Conservation (phyloP, 2,113 vertebrate species). For the human (Homo sapiens) region DNA sequence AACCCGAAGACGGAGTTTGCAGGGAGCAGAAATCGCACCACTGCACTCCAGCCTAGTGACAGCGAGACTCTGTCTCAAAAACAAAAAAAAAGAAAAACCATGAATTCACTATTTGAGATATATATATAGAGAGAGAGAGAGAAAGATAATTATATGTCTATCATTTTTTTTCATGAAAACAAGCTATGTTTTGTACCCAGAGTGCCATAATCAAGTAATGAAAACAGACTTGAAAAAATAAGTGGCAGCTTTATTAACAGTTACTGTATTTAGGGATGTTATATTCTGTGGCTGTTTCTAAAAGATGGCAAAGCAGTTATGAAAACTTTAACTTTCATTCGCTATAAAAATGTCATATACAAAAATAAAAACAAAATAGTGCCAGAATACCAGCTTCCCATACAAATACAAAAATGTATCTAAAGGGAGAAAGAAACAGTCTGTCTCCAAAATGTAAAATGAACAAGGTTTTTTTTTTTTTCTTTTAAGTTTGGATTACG, state of each 20-base stretch:
- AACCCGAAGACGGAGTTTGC: no score
- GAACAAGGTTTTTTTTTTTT: not conserved
- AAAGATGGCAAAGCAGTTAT: not conserved
- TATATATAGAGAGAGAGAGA: not conserved
- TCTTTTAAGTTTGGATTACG: not conserved
- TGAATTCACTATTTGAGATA: not conserved
- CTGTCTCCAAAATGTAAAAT: conserved; percentile 1
- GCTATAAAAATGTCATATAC: not conserved
- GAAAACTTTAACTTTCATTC: not conserved
- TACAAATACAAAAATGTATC: not conserved
- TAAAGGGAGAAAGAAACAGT: not conserved
- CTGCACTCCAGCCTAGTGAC: no score
- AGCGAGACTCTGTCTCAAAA: no score
- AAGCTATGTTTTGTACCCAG: conserved; percentile 41
- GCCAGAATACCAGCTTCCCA: not conserved
- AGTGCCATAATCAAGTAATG: conserved; percentile 20
- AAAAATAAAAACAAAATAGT: conserved; percentile 17
- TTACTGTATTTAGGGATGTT: not conserved
- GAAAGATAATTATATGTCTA: not conserved
- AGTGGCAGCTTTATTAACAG: not conserved
- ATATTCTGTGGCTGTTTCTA: not conserved
- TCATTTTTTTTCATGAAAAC: not conserved
- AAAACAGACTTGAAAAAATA: conserved; percentile 26
- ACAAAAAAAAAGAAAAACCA: not conserved
- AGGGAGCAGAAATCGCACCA: no score